A percentile compares a stretch with the other conserved stretches of the same genome.
Evolutionary conservation across 1,140 invertebrate species (phyloP).

Genomic region (Acromyrmex heyeri): DNA sequence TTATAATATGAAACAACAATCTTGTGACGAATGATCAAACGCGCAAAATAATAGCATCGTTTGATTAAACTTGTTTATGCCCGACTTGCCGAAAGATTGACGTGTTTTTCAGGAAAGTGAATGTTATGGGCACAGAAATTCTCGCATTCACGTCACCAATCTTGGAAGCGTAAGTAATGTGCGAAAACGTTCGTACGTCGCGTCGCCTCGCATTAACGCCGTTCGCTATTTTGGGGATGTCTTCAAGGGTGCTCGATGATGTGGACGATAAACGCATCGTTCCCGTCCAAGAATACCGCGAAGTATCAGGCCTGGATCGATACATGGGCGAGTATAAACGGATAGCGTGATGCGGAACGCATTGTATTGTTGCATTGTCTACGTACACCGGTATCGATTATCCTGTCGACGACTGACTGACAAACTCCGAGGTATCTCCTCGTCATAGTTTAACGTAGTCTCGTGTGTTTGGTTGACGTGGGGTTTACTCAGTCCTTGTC

Average conservation of each 20-base stretch:
- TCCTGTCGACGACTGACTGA: slow-evolving; percentile 51
- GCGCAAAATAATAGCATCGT: background rate
- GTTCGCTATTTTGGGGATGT: slow-evolving; percentile 20
- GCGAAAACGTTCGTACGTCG: background rate
- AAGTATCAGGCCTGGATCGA: slow-evolving; percentile 7
- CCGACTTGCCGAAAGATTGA: background rate
- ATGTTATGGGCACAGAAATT: background rate
- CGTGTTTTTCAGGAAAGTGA: slow-evolving; percentile 1
- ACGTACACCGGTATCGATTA: slow-evolving; percentile 40
- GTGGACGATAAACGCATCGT: background rate
- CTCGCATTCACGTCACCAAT: background rate
- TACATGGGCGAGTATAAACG: slow-evolving; percentile 27
- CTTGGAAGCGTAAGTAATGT: background rate
- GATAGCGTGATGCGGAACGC: slow-evolving; percentile 35
- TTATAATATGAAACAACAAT: background rate
- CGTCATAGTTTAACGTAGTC: slow-evolving; percentile 34
- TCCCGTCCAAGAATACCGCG: slow-evolving; percentile 21
- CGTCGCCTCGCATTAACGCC: background rate
- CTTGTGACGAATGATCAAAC: background rate
- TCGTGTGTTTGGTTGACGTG: slow-evolving; percentile 22
- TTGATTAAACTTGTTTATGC: slow-evolving; percentile 24
- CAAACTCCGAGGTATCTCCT: slow-evolving; percentile 50
- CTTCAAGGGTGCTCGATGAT: slow-evolving; percentile 18
- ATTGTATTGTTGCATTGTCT: slow-evolving; percentile 52
- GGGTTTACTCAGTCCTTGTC: slow-evolving; percentile 23